phyloP scores from a whole-genome alignment of 2,113 vertebrate genomes.

The Psilopogon haemacephalus region DNA sequence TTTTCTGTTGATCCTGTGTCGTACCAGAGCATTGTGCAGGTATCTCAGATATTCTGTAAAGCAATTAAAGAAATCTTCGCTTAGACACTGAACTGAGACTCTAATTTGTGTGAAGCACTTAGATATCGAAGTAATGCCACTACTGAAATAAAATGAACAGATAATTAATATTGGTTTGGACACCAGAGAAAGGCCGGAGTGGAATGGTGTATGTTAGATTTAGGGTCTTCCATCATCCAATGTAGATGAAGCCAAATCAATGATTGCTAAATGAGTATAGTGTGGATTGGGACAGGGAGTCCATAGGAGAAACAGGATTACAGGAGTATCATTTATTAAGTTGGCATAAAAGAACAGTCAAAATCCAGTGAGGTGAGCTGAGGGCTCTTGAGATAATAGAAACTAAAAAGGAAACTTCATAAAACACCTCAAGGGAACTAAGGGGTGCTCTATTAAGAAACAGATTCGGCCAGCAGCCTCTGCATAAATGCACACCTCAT shows the following conservation, averaged over 20 bases:
- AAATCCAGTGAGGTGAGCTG: too few relatives aligned
- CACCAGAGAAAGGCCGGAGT: not conserved
- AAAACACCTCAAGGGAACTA: too few relatives aligned
- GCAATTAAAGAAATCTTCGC: accelerated
- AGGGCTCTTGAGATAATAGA: too few relatives aligned
- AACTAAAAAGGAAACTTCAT: too few relatives aligned
- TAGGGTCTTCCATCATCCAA: not conserved
- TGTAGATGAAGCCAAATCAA: not conserved
- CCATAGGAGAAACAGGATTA: not conserved
- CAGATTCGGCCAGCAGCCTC: too few relatives aligned
- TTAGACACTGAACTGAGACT: not conserved
- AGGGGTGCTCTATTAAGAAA: too few relatives aligned
- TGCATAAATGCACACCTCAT: too few relatives aligned
- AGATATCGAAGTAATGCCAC: not conserved
- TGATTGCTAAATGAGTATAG: not conserved
- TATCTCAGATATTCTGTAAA: not conserved
- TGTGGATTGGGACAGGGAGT: not conserved
- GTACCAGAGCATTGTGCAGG: not conserved
- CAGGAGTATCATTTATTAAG: not conserved
- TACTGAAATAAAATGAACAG: not conserved
- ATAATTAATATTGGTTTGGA: not conserved
- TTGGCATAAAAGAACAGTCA: not conserved
- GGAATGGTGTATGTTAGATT: not conserved
- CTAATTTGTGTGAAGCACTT: not conserved
- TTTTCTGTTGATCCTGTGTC: not conserved